These are phyloP conservation scores for Gadopsis marmoratus DNA, from an alignment of 2,797 vertebrate species.

Conservation along the genomic window DNA sequence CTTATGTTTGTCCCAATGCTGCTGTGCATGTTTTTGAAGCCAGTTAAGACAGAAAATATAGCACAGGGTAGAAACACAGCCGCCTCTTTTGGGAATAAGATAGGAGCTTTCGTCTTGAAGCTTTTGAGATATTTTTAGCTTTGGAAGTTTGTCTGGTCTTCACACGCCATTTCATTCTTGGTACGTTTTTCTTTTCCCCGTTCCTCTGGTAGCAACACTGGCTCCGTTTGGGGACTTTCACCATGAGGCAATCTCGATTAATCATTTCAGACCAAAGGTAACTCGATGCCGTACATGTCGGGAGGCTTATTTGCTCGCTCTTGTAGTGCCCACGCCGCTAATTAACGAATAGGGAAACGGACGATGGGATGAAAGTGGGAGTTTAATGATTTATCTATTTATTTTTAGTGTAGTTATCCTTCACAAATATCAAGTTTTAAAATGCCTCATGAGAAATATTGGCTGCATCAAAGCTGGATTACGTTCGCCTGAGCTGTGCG, in stretches of 20 bases:
- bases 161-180: constrained; percentile 8
- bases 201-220: not conserved
- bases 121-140: constrained; percentile 65
- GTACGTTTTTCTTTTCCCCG: not conserved
- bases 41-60: not conserved
- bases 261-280: constrained; percentile 22
- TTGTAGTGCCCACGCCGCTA: not conserved
- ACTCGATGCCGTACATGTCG: not conserved
- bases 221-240: constrained; percentile 18
- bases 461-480: not conserved
- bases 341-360: not conserved
- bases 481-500: not conserved
- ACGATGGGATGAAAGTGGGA: not conserved
- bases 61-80: constrained; percentile 39
- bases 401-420: not conserved
- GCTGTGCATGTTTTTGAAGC: constrained; percentile 3
- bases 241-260: not conserved
- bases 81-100: constrained; percentile 22
- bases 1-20: not conserved
- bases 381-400: not conserved
- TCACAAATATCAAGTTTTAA: not conserved
- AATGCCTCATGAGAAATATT: not conserved
- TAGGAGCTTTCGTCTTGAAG: constrained; percentile 20
- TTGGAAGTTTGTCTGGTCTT: constrained; percentile 46
- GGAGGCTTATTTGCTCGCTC: not conserved